Base-by-base conservation (phyloP, 2,888 invertebrate genomes). In the Lasioglossum malachurum region DNA sequence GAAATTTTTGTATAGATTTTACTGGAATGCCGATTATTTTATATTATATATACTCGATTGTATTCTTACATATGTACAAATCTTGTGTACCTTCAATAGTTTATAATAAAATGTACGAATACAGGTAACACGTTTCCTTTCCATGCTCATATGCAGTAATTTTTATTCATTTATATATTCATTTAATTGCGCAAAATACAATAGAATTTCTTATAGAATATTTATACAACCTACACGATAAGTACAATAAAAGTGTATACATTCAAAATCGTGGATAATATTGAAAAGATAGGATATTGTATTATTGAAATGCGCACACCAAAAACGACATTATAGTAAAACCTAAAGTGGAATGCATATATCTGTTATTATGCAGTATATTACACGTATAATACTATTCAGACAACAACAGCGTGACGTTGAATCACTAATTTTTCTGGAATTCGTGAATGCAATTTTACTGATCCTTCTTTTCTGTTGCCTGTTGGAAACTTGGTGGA, bases 401-500 rank as follows among this genome's bases (percentile, higher is more conserved):
- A 80, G 69, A 89, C 46, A 83, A 78, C 41, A 84, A 75, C 64
- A 74, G 57, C 76, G 82, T 75, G 71, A 82, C 77, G 69, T 77
- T 83, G 76, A 75, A 82, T 76, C 81, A 78, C 74, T 60, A 64
- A 73, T 73, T 57, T 57, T 60, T 57, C n/a, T 60, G 64, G 77
- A 76, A 60, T 46, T 69, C 71, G 69, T 80, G 60, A 35, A 71
- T 82, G 69, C 64, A 76, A 74, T 84, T 92, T 97, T 96, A 97
- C 95, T 97, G 97, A 93, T 97, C 96, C 95, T 97, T 97, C 96
- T 98, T 98, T 91, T 97, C 97, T 92, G 97, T 97, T 90, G 97
- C 97, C 93, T 98, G 97, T 93, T 97, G 97, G 96, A 98, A 98
- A 92, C 97, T 97, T 94, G 98, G 98, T 83, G 98, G 98, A 95